Percentiles rank a stretch among this genome's conserved stretches.
Conservation (phyloP, 1,140 invertebrate genomes). For the Drosophila ananassae region DNA sequence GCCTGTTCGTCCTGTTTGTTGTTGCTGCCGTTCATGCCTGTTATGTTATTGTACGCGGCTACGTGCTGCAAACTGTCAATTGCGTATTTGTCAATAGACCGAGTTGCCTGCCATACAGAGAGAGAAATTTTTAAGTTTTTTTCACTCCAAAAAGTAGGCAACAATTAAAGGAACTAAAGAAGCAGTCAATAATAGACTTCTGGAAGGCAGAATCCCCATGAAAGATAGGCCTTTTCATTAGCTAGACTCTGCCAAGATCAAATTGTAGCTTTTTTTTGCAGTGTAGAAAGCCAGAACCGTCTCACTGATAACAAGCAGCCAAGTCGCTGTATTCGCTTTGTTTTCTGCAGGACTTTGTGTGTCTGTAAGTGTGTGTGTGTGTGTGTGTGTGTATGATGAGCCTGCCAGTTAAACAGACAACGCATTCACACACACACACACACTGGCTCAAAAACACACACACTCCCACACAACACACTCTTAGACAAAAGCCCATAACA, state of each 20-base stretch:
- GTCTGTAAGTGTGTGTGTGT: not conserved
- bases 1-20: slow-evolving; percentile 26
- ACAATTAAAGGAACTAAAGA: no score
- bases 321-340: slow-evolving; percentile 12
- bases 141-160: no score
- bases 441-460: not conserved
- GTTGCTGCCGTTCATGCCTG: slow-evolving; percentile 48
- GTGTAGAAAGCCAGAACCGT: not conserved
- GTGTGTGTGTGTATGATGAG: slow-evolving; percentile 1
- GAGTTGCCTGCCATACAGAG: slow-evolving; percentile 7
- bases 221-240: not conserved
- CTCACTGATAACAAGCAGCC: slow-evolving; percentile 19
- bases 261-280: not conserved
- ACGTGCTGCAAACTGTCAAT: slow-evolving; percentile 66
- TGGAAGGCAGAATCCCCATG: no score
- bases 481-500: not conserved
- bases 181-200: no score
- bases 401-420: slow-evolving; percentile 12
- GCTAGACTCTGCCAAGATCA: not conserved
- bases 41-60: slow-evolving; percentile 46
- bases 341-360: not conserved
- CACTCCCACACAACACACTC: not conserved
- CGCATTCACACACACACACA: slow-evolving; percentile 5
- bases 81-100: slow-evolving; percentile 64
- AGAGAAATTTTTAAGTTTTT: not conserved